Evolutionary conservation across 2,113 vertebrate genomes (phyloP), one percentile per base, ranked within the genome.

Genomic region (Gallinago jamesoni): DNA sequence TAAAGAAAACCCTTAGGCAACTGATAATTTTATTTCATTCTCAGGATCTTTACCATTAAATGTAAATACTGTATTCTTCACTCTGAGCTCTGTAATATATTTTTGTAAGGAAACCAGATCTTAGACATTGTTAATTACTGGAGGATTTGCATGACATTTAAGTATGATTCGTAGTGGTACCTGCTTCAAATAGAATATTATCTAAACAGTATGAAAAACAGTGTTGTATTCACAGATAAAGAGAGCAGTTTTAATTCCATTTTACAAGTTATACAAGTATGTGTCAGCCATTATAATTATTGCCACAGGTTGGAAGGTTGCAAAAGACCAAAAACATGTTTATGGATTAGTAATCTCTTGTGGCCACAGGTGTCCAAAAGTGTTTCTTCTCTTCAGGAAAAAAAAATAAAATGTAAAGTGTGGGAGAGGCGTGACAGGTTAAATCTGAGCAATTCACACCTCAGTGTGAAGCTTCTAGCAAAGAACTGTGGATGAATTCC

Each of bases 291-390:
- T 94, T 91, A 75, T 93, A 98, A 96, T 96, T 96, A 97, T 96
- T 97, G 86, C 55, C 84, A 96, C 48, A 90, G 68, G 63, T 43
- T 97, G 66, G 90, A 96, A 98, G 74, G 87, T 83, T 96, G 68
- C 55, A 90, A 93, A 64, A 97, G 63, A 96, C 93, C 67, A 97
- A 96, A 95, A 94, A 89, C 48, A 96, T 89, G 75, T 97, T 98
- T 95, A 97, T 94, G 89, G 89, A 97, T 98, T 97, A 96, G 83
- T 79, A 97, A 96, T 96, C 73, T 97, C 91, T 90, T 94, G 83
- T 88, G 87, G 67, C 73, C 57, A 9, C 68, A 67, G 60, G 93
- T 91, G 55, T 89, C 90, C 68, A 85, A 97, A 97, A 93, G 41
- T 72, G 60, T 84, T 97, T 94, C 79, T 94, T 92, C 63, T 90